Evolutionary conservation across 2,113 vertebrate species (phyloP).

Genomic region (Hippolais icterina): DNA sequence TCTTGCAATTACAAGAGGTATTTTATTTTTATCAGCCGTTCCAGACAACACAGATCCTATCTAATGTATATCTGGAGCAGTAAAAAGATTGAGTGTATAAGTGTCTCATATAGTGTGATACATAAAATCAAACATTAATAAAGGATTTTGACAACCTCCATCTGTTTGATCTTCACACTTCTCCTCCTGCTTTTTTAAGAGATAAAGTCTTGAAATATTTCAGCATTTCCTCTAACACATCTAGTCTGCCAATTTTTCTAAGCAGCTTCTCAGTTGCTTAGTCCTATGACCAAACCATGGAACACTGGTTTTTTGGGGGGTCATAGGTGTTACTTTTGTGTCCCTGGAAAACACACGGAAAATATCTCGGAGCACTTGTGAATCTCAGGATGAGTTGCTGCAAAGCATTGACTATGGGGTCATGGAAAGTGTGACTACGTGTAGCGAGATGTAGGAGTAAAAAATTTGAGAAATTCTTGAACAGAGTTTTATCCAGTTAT

Average conservation of each 20-base stretch:
- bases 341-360: background rate
- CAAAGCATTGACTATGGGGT: background rate
- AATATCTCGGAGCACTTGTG: background rate
- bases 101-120: slow-evolving; percentile 12
- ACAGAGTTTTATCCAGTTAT: background rate
- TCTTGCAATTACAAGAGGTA: slow-evolving; percentile 28
- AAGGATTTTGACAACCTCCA: slow-evolving; percentile 58
- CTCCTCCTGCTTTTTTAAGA: slow-evolving; percentile 22
- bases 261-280: background rate
- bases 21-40: slow-evolving; percentile 29
- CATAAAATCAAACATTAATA: slow-evolving; percentile 61
- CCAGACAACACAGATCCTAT: slow-evolving; percentile 6
- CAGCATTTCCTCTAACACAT: slow-evolving; percentile 11
- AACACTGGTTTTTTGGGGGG: background rate
- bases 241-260: background rate
- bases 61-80: slow-evolving; percentile 18
- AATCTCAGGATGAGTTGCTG: background rate
- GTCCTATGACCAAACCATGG: background rate
- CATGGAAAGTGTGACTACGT: slow-evolving; percentile 9
- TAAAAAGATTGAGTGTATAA: slow-evolving; percentile 29
- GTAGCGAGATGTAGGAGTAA: background rate
- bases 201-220: slow-evolving; percentile 31
- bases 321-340: background rate
- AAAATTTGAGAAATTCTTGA: slow-evolving; percentile 14
- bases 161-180: slow-evolving; percentile 60